Conservation (phyloP, 2,113 vertebrate genomes). For the Myiagra hebetior region DNA sequence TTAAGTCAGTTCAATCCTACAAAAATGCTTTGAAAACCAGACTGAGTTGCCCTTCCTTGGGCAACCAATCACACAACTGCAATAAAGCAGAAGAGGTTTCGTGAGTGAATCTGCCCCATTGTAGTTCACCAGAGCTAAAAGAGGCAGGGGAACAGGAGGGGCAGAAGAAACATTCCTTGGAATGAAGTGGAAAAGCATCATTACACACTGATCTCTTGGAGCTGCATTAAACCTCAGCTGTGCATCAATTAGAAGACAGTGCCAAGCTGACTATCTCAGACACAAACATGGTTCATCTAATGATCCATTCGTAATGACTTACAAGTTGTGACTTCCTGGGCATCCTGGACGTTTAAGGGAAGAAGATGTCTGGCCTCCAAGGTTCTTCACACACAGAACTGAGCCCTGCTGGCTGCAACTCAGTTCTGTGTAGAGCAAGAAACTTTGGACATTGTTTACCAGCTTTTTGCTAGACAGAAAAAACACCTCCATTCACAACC, state of each 20-base stretch:
- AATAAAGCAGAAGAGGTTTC: background rate
- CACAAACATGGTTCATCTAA: constrained; percentile 2
- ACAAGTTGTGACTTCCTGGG: background rate
- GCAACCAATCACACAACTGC: background rate
- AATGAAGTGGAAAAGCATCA: background rate
- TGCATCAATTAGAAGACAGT: background rate
- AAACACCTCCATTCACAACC: background rate
- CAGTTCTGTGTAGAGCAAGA: background rate
- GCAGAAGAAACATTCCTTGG: constrained; percentile 19
- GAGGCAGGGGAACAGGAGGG: background rate
- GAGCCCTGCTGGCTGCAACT: background rate
- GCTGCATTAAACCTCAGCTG: constrained; percentile 25
- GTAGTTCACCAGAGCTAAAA: constrained; percentile 2
- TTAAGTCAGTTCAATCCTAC: background rate
- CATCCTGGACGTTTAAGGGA: background rate
- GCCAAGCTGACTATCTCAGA: background rate
- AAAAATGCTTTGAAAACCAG: constrained; percentile 45
- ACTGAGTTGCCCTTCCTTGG: background rate
- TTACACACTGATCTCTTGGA: constrained; percentile 20
- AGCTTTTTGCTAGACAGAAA: background rate
- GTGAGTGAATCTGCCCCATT: background rate
- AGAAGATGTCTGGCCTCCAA: background rate
- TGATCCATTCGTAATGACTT: background rate
- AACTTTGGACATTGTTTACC: background rate
- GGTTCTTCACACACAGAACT: background rate